A percentile compares a stretch with the other conserved stretches of the same genome.
Conservation (phyloP, 2,113 vertebrate genomes). For the human (Homo sapiens) region GRCh38 chr12:6009001-6009500, state of each 20-base stretch:
- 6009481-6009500: no score
- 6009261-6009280: not conserved
- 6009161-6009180: no score
- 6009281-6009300: not conserved
- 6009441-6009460: no score
- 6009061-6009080: not conserved
- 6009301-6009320: not conserved
- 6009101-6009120: not conserved
- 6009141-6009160: not conserved
- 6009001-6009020: not conserved
- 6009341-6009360: no score
- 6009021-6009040: not conserved
- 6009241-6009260: not conserved
- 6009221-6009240: not conserved
- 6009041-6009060: not conserved
- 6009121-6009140: not conserved
- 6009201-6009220: not conserved
- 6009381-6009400: no score
- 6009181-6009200: not conserved
- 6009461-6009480: no score
- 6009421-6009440: no score
- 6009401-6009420: no score
- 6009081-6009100: not conserved
- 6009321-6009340: not conserved
- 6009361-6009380: no score